phyloP scores from a whole-genome alignment of 2,888 invertebrate species.

The Altica lythri region DNA sequence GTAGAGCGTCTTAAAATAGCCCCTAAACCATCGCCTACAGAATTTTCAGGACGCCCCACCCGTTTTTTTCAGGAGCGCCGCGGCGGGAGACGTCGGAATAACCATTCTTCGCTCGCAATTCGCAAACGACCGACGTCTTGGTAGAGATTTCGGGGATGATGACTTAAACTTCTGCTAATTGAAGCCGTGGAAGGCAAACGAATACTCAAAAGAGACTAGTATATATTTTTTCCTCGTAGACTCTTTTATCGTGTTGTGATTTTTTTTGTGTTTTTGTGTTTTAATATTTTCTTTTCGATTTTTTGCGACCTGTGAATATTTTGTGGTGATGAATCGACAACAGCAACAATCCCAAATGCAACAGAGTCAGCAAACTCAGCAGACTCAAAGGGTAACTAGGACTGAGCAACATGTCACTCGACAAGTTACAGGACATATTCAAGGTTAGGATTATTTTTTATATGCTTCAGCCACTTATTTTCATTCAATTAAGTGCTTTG shows the following conservation, averaged over 20 bases:
- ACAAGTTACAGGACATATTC: constrained; percentile 73
- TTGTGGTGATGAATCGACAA: constrained; percentile 75
- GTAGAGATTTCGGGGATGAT: constrained; percentile 74
- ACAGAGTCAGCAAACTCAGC: constrained; percentile 57
- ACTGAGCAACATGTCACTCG: constrained; percentile 80
- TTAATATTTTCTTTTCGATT: constrained; percentile 43
- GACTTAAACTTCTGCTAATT: constrained; percentile 75
- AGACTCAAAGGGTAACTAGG: constrained; percentile 66
- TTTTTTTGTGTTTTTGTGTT: constrained; percentile 45
- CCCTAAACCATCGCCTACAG: constrained; percentile 42
- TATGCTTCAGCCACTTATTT: constrained; percentile 12
- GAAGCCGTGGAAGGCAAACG: constrained; percentile 60
- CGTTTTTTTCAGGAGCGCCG: constrained; percentile 38
- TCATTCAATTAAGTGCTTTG: constrained; percentile 7
- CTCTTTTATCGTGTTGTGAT: constrained; percentile 50
- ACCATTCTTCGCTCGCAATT: constrained; percentile 86
- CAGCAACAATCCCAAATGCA: constrained; percentile 58
- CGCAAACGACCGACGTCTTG: constrained; percentile 95
- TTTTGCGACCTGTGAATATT: constrained; percentile 46
- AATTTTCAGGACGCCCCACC: constrained; percentile 32
- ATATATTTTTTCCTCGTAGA: constrained; percentile 40
- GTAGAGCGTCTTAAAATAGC: constrained; percentile 49
- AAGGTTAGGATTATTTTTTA: constrained; percentile 60
- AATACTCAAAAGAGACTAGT: constrained; percentile 46
- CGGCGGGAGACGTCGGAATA: constrained; percentile 52